phyloP scores from a whole-genome alignment of 1,140 invertebrate species.

The Zaprionus nigranus region DNA sequence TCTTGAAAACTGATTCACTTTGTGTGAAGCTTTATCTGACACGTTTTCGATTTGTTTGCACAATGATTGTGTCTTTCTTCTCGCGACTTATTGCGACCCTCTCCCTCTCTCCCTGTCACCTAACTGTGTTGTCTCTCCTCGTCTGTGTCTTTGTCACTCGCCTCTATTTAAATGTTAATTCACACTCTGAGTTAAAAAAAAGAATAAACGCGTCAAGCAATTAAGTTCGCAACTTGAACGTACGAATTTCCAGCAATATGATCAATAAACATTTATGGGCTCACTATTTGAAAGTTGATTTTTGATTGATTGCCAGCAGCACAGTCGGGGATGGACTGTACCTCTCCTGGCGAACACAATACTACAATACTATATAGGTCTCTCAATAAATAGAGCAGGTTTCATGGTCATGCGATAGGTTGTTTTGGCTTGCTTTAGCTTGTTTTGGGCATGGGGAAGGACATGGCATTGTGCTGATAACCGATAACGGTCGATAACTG shows the following conservation, averaged over 20 bases:
- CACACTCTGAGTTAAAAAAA: constrained; percentile 16
- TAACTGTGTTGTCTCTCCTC: neutral
- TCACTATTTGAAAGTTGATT: constrained; percentile 35
- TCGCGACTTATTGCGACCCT: too few species aligned
- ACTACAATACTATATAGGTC: neutral
- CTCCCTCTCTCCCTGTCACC: neutral
- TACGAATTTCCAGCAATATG: constrained; percentile 26
- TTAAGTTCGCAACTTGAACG: constrained; percentile 21
- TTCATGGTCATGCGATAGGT: constrained; percentile 17
- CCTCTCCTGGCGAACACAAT: neutral
- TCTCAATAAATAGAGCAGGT: constrained; percentile 14
- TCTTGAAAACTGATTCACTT: constrained; percentile 39
- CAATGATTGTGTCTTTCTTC: constrained; percentile 30
- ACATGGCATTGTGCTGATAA: constrained; percentile 43
- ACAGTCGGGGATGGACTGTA: constrained; percentile 2
- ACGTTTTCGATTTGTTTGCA: constrained; percentile 75
- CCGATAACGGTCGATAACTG: constrained; percentile 47
- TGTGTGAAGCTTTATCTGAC: constrained; percentile 52
- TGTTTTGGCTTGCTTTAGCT: neutral
- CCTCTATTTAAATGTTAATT: constrained; percentile 38
- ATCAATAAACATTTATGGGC: constrained; percentile 50
- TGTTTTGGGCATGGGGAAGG: constrained; percentile 24
- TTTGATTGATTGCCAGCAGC: constrained; percentile 43
- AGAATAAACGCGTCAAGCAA: constrained; percentile 20
- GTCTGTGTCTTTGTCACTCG: constrained; percentile 10